phyloP scores from a whole-genome alignment of 2,888 invertebrate genomes.

The Drosophila algonquin region DNA sequence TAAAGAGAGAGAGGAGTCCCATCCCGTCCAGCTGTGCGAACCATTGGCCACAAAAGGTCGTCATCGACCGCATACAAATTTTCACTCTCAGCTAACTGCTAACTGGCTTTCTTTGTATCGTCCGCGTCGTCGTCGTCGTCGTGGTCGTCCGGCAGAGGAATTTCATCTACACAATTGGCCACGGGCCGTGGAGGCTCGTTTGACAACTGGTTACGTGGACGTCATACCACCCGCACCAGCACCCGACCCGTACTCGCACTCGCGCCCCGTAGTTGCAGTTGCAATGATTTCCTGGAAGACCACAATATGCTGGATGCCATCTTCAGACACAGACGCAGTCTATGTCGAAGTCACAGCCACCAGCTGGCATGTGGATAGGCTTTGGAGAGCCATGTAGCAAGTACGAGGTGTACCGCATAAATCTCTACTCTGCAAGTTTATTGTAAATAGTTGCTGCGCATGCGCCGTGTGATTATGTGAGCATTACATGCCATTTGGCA shows the following conservation, averaged over 20 bases:
- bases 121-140: constrained; percentile 28
- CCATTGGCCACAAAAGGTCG: constrained; percentile 56
- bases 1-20: background rate
- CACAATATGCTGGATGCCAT: constrained; percentile 70
- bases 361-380: constrained; percentile 28
- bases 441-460: constrained; percentile 49
- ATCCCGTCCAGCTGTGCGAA: constrained; percentile 44
- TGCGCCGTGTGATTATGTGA: constrained; percentile 55
- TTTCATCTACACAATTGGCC: constrained; percentile 69
- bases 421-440: constrained; percentile 58
- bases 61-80: constrained; percentile 50
- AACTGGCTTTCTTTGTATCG: constrained; percentile 47
- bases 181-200: constrained; percentile 73
- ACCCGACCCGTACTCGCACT: constrained; percentile 56
- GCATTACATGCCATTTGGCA: constrained; percentile 64
- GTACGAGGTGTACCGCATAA: constrained; percentile 67
- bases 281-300: constrained; percentile 72
- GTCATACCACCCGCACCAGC: constrained; percentile 29
- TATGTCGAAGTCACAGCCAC: constrained; percentile 7
- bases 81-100: constrained; percentile 39
- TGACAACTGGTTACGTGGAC: constrained; percentile 76
- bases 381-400: constrained; percentile 37
- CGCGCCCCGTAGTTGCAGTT: background rate
- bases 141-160: constrained; percentile 45
- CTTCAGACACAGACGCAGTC: constrained; percentile 49